Percentiles rank a stretch among this genome's conserved stretches.
phyloP scores from a whole-genome alignment of 2,113 vertebrate genomes.

The Seriola dumerili region DNA sequence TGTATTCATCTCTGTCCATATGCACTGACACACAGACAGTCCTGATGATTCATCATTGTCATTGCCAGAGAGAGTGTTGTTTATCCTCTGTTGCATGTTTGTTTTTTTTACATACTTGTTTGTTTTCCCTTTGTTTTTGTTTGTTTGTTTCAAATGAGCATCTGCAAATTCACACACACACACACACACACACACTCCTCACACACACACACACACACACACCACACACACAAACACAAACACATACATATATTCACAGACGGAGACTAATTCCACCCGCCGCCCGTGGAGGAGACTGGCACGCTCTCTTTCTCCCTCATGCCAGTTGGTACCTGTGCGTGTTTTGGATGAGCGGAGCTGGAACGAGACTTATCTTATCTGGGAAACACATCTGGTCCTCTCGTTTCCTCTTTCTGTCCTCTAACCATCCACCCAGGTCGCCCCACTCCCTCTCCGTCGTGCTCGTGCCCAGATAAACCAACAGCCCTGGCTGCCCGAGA shows the following conservation, averaged over 20 bases:
- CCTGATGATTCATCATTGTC: conserved; percentile 27
- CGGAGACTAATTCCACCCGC: conserved; percentile 61
- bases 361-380: conserved; percentile 70
- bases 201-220: conserved; percentile 11
- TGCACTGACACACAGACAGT: neutral
- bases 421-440: conserved; percentile 43
- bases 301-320: conserved; percentile 9
- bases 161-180: conserved; percentile 32
- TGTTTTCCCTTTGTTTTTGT: conserved; percentile 24
- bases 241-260: conserved; percentile 24
- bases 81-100: conserved; percentile 23
- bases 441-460: neutral
- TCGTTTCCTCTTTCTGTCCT: conserved; percentile 55
- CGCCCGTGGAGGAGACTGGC: conserved; percentile 48
- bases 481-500: conserved; percentile 24
- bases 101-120: conserved; percentile 17
- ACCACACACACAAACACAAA: conserved; percentile 24
- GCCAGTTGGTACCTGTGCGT: conserved; percentile 70
- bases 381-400: conserved; percentile 74
- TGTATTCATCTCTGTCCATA: neutral
- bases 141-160: conserved; percentile 34
- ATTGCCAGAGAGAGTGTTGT: neutral
- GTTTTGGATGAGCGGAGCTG: conserved; percentile 69
- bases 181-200: conserved; percentile 7
- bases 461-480: conserved; percentile 31